Percentiles rank a stretch among this genome's conserved stretches.
Conservation (phyloP, 2,797 vertebrate genomes). For the Hafferia zeledoni region DNA sequence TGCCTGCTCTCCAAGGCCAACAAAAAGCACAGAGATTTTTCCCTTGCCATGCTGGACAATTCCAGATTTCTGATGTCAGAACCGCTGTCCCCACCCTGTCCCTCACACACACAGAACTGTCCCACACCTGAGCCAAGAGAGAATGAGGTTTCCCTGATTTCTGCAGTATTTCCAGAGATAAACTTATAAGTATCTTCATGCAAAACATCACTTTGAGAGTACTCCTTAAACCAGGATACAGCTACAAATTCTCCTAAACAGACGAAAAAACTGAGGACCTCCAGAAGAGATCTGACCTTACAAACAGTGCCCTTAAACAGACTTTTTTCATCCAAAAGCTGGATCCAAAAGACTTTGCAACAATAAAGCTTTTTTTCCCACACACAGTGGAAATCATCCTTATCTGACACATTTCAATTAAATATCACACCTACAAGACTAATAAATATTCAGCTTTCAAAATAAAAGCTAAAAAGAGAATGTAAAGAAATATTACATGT, state of each 20-base stretch:
- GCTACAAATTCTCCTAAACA: background rate
- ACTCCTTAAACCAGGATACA: background rate
- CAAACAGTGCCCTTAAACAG: background rate
- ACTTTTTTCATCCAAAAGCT: background rate
- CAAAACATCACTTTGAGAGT: background rate
- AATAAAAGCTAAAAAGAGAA: conserved; percentile 3
- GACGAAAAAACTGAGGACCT: background rate
- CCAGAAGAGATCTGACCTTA: background rate
- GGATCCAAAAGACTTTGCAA: background rate
- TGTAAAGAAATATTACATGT: background rate
- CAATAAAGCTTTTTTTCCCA: accelerated
- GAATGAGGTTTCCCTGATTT: background rate
- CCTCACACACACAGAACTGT: background rate
- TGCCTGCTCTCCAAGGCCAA: background rate
- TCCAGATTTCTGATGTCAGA: background rate
- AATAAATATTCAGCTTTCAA: conserved; percentile 30
- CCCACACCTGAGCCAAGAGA: background rate
- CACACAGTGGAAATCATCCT: background rate
- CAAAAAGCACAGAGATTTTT: background rate
- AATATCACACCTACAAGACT: conserved; percentile 1
- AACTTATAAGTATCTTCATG: background rate
- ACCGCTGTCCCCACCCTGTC: background rate
- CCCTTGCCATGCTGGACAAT: background rate
- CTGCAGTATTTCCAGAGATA: background rate
- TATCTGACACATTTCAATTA: conserved; percentile 5